Evolutionary conservation across 2,888 invertebrate genomes (phyloP), one percentile per base, ranked within the genome.

Genomic region (Parthenolecanium corni): DNA sequence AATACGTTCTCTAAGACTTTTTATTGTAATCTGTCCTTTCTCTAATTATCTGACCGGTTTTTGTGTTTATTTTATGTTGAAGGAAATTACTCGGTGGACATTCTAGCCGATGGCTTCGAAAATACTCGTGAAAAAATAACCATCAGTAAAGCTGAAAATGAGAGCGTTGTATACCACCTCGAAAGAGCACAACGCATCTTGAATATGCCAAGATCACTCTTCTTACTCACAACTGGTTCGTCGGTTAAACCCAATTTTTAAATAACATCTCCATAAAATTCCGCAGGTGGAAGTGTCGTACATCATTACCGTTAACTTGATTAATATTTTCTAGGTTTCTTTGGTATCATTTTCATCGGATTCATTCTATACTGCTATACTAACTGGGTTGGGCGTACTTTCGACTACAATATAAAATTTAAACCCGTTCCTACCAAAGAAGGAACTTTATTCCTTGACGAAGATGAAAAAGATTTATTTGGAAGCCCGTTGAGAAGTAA

Each of bases 121-220:
- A 70, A 78, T 0, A 74, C 74, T 49, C 76, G 78, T 24, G 81
- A 78, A 68, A 72, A 78, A 56, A 71, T 82, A 67, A 71, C 73
- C 3, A 70, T 73, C 1, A 68, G 71, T 40, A 66, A 70, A 1
- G 68, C 69, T 2, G 71, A 76, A 47, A 78, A 80, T 0, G 78
- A 79, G 20, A 78, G 82, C 62, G 75, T 86, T 1, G 75, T 88
- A 66, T 81, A 89, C 68, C 83, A 82, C 66, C 71, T 90, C 57
- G 78, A 78, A 51, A 76, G 76, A 14, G 82, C 88, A 69, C 83
- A 83, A 67, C 78, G 76, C 64, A 80, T 89, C n/a, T 75, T 85
- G 68, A 89, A 89, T 0, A 75, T 91, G 75, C 86, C 89, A 0
- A 75, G 89, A 36, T 76, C 86, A 20, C 77, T 84, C 1, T 90